Conservation (phyloP, 2,888 invertebrate species). For the Hypsopygia costalis region DNA sequence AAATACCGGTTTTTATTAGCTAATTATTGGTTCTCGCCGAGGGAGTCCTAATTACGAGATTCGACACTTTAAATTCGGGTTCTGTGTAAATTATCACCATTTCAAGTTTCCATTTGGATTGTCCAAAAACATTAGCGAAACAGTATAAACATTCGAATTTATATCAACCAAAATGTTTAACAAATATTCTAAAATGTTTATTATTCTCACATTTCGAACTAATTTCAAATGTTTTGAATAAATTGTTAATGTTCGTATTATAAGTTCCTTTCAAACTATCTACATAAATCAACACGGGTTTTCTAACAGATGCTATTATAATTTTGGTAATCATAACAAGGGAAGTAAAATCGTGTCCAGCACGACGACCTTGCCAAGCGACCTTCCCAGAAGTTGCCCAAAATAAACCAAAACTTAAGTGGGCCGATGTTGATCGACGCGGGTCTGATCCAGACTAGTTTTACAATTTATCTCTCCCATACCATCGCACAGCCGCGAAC, state of each 20-base stretch:
- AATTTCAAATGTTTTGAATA: no score
- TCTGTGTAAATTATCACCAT: slow-evolving; percentile 12
- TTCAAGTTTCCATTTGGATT: slow-evolving; percentile 9
- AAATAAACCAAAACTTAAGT: slow-evolving; percentile 54
- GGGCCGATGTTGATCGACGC: slow-evolving; percentile 41
- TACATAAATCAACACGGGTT: slow-evolving; percentile 8
- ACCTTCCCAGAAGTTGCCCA: slow-evolving; percentile 62
- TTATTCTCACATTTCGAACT: no score
- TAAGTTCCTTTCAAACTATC: no score
- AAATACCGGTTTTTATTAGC: slow-evolving; percentile 35
- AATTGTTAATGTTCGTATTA: slow-evolving; percentile 12
- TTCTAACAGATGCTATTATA: no score
- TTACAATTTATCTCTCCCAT: slow-evolving; percentile 50
- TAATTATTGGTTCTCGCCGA: slow-evolving; percentile 39
- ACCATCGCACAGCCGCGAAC: slow-evolving; percentile 29
- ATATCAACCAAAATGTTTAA: no score
- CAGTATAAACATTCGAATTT: slow-evolving; percentile 9
- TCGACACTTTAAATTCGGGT: slow-evolving; percentile 19
- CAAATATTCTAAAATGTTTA: no score
- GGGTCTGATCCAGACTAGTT: slow-evolving; percentile 45
- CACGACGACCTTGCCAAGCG: slow-evolving; percentile 56
- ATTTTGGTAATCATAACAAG: slow-evolving; percentile 30
- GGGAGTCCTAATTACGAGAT: slow-evolving; percentile 29
- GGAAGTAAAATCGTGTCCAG: slow-evolving; percentile 35
- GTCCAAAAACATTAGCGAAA: slow-evolving; percentile 9